Evolutionary conservation across 2,888 invertebrate species (phyloP), one percentile per base, ranked within the genome.

Genomic region (Drosophila sordidapex): DNA sequence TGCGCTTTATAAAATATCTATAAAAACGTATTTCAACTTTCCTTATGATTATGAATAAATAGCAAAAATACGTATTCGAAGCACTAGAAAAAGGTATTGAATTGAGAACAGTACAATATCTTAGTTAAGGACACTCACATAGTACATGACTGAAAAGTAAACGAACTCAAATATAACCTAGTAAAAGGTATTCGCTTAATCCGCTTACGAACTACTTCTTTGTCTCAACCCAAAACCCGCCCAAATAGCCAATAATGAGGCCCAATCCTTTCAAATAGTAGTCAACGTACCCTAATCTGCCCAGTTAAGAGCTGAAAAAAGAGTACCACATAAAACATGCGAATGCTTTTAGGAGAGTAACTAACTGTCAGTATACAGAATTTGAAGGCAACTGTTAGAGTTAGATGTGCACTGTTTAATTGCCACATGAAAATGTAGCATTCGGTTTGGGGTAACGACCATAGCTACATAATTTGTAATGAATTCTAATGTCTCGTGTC

Each of bases 401-500:
- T 57, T 59, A 70, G 79, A 82, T 86, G 71, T 74, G 74, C 69
- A 76, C 52, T 70, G 78, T 84, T 87, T 83, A 83, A 83, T 87
- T 83, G 87, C 87, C 82, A 84, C 69, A 87, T 52, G 70, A 72
- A 74, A 69, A 65, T 58, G 56, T 54, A 62, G 66, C 60, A 61
- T 54, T 73, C 56, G 56, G 70, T 78, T 81, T 70, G 70, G 72
- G 84, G 73, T 78, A 73, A 81, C 83, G 71, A 76, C 73, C 70
- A 74, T 51, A 33, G 74, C 70, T 61, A 74, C 73, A 74, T 81
- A 84, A 89, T 87, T 89, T 87, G 83, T 87, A 86, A 89, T 88
- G 83, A 90, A 90, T 89, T 89, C 83, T 82, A 90, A 89, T 83
- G 81, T 84, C 82, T 75, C 70, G 58, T 74, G 61, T 64, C 49